Base-by-base conservation (phyloP, 2,113 vertebrate genomes). In the Oncorhynchus tshawytscha region DNA sequence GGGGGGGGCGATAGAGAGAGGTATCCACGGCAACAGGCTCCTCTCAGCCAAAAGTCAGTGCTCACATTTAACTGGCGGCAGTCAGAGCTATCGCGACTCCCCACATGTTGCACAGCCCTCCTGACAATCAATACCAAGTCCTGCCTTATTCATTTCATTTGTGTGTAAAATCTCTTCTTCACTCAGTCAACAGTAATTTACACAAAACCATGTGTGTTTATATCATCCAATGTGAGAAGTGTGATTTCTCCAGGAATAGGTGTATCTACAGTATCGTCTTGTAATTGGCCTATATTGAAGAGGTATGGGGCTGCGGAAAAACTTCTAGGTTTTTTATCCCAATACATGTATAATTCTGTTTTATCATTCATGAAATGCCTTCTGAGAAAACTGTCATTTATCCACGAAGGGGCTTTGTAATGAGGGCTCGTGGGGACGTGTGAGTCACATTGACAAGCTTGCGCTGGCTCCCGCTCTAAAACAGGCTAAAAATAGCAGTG, bases 21-120 rank as follows among this genome's bases (percentile, higher is more conserved):
- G 92, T 94, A 91, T 93, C 92, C 92, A 91, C 85, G 91, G 92
- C 91, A 94, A 94, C 92, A 88, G 81, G 82, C 85, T 90, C 77
- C 78, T 77, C n/a, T 62, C 59, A 81, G 83, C 78, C 85, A 87
- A 89, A 92, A 91, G 86, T 92, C 87, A 83, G 78, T 69, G 68
- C 79, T 64, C 76, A 72, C 59, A 85, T 81, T 87, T 16, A 54
- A 54, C 18, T 15, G 51, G 51, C 3, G 51, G 12, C 51, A 54
- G 12, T 54, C 16, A 5, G 51, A 18, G 16, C 5, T 15, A 54
- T 54, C 51, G 15, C 51, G 51, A 5, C 12, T 4, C 16, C 51
- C 4, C 51, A 54, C 13, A 54, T 54, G 51, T 54, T 54, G 16
- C 16, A 54, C 49, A 15, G 16, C 51, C 16, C 16, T 54, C 15